Evolutionary conservation across 2,113 vertebrate species (phyloP), one percentile per base, ranked within the genome.

Genomic region (Rynchops niger): DNA sequence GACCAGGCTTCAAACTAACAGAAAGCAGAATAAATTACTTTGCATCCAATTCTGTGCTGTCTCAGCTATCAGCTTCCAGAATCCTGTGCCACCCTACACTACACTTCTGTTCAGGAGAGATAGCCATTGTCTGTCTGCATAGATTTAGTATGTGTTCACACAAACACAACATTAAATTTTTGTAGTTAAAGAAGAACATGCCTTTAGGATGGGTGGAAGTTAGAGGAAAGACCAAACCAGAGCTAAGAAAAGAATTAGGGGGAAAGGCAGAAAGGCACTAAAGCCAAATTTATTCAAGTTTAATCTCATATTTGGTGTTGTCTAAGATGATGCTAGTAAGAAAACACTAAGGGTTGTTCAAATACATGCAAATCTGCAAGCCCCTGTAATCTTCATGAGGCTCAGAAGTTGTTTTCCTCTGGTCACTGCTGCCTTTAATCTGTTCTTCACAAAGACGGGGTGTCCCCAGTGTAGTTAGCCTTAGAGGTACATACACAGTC

Each of bases 371-470:
- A 69, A 94, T 58, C 18, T 69, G 49, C 52, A 93, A 86, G 83
- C 11, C 55, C 9, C 30, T 94, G 65, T 85, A 93, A 93, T 95
- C 47, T 91, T 86, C 52, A 30, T 9, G 59, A 49, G 45, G 45
- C 83, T 95, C 69, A 89, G 56, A 91, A 63, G 77, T n/a, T 71
- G 50, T 62, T 93, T 94, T 84, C 66, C 53, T 90, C 63, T 94
- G 66, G 82, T 66, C 73, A 91, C 26, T 45, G n/a, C 50, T 36
- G 32, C 25, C 65, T 96, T 91, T 84, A 92, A 88, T 82, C 67
- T 79, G 70, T 36, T 87, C 61, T 87, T 84, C 43, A 72, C 43
- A 62, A 38, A 72, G 38, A n/a, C 61, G 69, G 43, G 15, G 26
- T 76, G 49, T 36, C 74, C 49, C 32, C 29, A 53, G 18, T 17